Evolutionary conservation across 2,113 vertebrate genomes (phyloP).

Genomic region (Pseudopipra pipra): DNA sequence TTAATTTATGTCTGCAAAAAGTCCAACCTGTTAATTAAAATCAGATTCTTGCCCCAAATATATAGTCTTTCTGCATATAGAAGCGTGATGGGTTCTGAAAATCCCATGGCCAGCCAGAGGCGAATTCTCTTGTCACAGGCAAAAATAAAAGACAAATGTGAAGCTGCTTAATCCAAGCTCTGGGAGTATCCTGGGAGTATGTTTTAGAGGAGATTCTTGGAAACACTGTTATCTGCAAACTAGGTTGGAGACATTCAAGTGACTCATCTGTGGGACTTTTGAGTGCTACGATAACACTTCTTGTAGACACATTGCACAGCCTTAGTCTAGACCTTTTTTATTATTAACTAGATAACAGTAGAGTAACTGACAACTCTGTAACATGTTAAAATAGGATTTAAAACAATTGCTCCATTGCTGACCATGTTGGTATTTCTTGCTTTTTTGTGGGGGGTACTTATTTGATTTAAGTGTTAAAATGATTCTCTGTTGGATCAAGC

Average conservation of each 20-base stretch:
- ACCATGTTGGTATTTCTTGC: neutral
- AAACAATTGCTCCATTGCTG: neutral
- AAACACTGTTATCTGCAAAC: neutral
- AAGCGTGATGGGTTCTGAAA: neutral
- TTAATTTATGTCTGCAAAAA: neutral
- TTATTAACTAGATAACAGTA: neutral
- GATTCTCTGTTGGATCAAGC: neutral
- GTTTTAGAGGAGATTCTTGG: slow-evolving; percentile 16
- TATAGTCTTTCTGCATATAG: neutral
- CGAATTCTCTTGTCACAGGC: slow-evolving; percentile 7
- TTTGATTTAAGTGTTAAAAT: neutral
- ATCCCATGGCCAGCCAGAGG: neutral
- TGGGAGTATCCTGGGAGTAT: neutral
- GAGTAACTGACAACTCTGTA: neutral
- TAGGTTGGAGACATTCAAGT: neutral
- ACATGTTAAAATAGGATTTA: neutral
- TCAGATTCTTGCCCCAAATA: neutral
- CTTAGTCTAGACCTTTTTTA: neutral
- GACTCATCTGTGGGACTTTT: neutral
- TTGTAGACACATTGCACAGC: neutral
- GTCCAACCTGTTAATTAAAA: neutral
- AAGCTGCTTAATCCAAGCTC: slow-evolving; percentile 7
- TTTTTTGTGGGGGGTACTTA: neutral
- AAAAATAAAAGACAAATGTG: slow-evolving; percentile 10
- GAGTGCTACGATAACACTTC: neutral